A percentile compares a stretch with the other conserved stretches of the same genome.
Evolutionary conservation across 2,113 vertebrate species (phyloP).

Genomic region (Gnathonemus longibarbis): DNA sequence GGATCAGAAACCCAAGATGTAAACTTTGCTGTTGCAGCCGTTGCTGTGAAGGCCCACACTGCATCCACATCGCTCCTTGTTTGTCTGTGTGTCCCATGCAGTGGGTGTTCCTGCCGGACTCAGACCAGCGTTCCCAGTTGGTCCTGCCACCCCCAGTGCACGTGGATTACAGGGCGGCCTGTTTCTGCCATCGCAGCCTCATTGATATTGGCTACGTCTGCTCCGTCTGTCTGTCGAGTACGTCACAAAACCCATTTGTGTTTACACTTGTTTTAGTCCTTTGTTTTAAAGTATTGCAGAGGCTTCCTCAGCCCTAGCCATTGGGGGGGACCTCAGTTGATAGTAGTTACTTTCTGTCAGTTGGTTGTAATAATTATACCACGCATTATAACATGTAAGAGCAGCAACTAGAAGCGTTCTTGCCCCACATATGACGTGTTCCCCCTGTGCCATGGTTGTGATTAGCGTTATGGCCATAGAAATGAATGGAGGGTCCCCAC

Average conservation of each 20-base stretch:
- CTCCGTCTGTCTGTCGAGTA: constrained; percentile 94
- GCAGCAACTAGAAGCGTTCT: not conserved
- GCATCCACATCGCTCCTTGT: not conserved
- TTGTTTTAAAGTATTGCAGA: not conserved
- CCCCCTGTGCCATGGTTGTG: not conserved
- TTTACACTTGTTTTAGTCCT: not conserved
- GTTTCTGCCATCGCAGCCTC: constrained; percentile 93
- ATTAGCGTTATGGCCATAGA: not conserved
- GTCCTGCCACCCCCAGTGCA: constrained; percentile 81
- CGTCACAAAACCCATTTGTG: constrained; percentile 37
- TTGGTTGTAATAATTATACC: not conserved
- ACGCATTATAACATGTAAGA: not conserved
- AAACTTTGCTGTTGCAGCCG: not conserved
- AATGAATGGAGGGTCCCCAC: not conserved
- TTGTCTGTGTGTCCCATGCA: constrained; percentile 38
- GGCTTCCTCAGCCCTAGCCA: not conserved
- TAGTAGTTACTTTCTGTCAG: not conserved
- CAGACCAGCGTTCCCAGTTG: constrained; percentile 82
- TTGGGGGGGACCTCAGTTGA: not conserved
- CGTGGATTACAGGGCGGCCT: constrained; percentile 92
- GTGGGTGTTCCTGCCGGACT: constrained; percentile 95
- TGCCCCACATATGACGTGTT: not conserved
- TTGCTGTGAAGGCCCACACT: not conserved
- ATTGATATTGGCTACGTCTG: constrained; percentile 98
- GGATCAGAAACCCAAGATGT: constrained; percentile 25